Conservation (phyloP, 2,888 invertebrate genomes). For the Watsonalla binaria region DNA sequence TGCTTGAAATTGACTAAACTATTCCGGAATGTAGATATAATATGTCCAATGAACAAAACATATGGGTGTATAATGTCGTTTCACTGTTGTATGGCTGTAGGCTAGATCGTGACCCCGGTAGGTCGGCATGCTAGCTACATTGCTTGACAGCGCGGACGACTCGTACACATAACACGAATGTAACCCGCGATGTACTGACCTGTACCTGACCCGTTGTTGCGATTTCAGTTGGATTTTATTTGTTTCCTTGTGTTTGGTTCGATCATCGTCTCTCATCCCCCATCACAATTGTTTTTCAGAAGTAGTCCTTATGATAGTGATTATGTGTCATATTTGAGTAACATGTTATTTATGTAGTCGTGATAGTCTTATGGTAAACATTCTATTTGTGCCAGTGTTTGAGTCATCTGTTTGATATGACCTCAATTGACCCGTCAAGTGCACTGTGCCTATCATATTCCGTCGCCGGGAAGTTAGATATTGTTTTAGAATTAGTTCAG, state of each 20-base stretch:
- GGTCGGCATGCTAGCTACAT: conserved; percentile 35
- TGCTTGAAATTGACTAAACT: no score
- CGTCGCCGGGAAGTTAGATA: no score
- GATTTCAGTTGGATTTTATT: conserved; percentile 14
- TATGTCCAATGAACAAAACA: conserved; percentile 31
- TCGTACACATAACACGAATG: conserved; percentile 19
- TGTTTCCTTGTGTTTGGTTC: conserved; percentile 18
- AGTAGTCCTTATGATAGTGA: background rate
- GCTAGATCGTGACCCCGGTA: conserved; percentile 16
- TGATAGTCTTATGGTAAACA: background rate
- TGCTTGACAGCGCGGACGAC: conserved; percentile 35
- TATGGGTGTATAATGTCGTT: conserved; percentile 17
- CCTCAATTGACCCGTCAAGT: no score
- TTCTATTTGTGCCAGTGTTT: no score
- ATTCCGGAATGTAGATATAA: background rate
- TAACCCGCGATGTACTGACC: conserved; percentile 29
- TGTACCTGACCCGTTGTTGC: conserved; percentile 15
- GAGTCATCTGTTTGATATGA: no score
- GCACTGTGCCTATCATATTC: no score
- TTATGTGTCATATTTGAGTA: background rate
- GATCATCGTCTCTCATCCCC: conserved; percentile 21
- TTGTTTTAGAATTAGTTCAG: no score
- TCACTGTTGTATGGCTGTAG: conserved; percentile 28
- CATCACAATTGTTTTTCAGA: conserved; percentile 7
- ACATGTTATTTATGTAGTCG: background rate